Percentiles rank a stretch among this genome's conserved stretches.
Evolutionary conservation across 2,888 invertebrate species (phyloP).

Genomic region (Aleiodes leptofemur): DNA sequence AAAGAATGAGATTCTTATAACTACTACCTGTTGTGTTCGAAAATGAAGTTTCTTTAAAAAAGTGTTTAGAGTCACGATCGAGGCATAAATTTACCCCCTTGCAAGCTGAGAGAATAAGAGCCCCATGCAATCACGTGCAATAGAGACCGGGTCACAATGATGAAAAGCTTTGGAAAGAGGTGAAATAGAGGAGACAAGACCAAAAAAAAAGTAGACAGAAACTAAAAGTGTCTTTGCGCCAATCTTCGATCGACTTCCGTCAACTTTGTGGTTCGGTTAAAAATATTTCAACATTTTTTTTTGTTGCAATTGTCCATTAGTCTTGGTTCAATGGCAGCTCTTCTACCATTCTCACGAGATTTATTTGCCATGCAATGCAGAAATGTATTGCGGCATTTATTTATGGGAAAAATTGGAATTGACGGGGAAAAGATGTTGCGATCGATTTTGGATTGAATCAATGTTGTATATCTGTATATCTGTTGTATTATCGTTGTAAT

Average conservation of each 20-base stretch:
- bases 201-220: slow-evolving; percentile 4
- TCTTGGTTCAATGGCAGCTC: too few relatives aligned
- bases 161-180: not conserved
- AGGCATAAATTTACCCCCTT: slow-evolving; percentile 15
- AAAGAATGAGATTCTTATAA: not conserved
- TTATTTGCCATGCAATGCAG: too few relatives aligned
- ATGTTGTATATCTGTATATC: too few relatives aligned
- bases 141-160: slow-evolving; percentile 3
- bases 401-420: too few relatives aligned
- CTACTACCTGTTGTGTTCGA: slow-evolving; percentile 25
- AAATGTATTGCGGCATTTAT: too few relatives aligned
- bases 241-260: slow-evolving; percentile 17
- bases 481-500: not conserved
- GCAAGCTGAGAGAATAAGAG: not conserved
- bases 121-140: slow-evolving; percentile 17
- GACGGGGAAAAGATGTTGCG: too few relatives aligned
- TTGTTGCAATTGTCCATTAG: too few relatives aligned
- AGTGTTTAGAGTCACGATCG: slow-evolving; percentile 19
- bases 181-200: not conserved
- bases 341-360: too few relatives aligned
- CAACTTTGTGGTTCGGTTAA: not conserved
- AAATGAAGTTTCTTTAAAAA: slow-evolving; percentile 8
- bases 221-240: slow-evolving; percentile 22
- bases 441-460: too few relatives aligned
- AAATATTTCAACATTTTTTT: too few relatives aligned